Base-by-base conservation (phyloP, 2,888 invertebrate species). In the Protodeltote pygarga region DNA sequence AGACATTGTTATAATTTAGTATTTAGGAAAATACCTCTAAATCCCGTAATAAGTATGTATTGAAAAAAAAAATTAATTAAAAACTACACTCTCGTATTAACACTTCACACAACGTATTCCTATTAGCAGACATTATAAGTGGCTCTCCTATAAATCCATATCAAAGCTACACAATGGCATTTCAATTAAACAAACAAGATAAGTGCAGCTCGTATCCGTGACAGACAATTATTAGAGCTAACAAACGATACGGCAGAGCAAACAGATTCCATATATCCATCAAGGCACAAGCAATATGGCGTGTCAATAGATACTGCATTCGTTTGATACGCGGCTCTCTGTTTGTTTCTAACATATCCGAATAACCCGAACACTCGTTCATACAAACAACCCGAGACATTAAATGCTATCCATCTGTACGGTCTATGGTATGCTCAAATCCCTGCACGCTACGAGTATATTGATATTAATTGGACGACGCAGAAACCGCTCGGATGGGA, bases 391-490 rank as follows among this genome's bases (percentile, higher is more conserved):
- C 41, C 50, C 49, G 49, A 60, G 59, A 60, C 34, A 49, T 45
- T 55, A 60, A 55, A 62, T 54, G 55, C 48, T 49, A 57, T 51
- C 59, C 62, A 66, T 55, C 48, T 65, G 69, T 59, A 66, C 42
- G 71, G 73, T 65, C 73, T 72, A 66, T 44, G 71, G 73, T 65
- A 74, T 72, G 70, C 65, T 73, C 69, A 71, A 75, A 79, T 81
- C 81, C 73, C 68, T 62, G 66, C 71, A 48, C 69, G 69, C 64
- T 77, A n/a, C n/a, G n/a, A n/a, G n/a, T n/a, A 77, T 81, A 85
- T 82, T 85, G 83, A 84, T 86, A 87, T 83, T 87, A 89, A 85
- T 86, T 85, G 81, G 77, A 75, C 70, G 76, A 79, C 77, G 79
- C 71, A 76, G 73, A 75, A 66, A 73, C 69, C 69, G 68, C 66